Conservation (phyloP, 2,797 vertebrate species). For the Myotis daubentonii region DNA sequence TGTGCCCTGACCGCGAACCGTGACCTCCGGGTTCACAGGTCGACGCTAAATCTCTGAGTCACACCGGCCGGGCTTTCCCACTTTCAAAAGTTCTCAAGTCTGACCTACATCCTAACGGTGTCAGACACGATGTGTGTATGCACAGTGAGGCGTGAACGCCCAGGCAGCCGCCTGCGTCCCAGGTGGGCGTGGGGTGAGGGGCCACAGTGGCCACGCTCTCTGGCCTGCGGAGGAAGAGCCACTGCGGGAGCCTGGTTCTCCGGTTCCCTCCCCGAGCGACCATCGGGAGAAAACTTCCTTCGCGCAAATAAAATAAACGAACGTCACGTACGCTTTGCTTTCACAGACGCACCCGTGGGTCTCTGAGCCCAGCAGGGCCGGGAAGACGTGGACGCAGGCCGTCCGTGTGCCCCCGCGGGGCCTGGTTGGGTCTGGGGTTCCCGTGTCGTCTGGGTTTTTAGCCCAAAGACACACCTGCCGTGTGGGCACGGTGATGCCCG, state of each 20-base stretch:
- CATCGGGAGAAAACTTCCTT: not conserved
- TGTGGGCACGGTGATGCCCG: accelerated
- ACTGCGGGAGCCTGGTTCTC: not conserved
- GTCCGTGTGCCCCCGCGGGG: not conserved
- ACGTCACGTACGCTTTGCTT: not conserved
- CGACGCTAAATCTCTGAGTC: too few relatives aligned
- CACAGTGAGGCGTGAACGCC: not conserved
- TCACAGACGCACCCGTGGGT: too few relatives aligned
- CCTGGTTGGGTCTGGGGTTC: not conserved
- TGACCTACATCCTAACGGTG: too few relatives aligned
- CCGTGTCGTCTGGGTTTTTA: not conserved
- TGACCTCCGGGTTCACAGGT: too few relatives aligned
- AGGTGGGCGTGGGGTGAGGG: not conserved
- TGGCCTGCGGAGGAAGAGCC: not conserved
- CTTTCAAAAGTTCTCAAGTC: not conserved
- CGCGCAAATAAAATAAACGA: not conserved
- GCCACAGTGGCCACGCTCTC: accelerated
- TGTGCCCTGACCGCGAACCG: too few relatives aligned
- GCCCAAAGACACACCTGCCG: not conserved
- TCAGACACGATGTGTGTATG: not conserved
- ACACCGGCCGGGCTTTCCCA: not conserved
- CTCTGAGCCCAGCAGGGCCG: not conserved
- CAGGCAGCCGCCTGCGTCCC: not conserved
- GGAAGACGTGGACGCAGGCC: not conserved
- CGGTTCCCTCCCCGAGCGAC: not conserved